A percentile compares a stretch with the other conserved stretches of the same genome.
phyloP scores from a whole-genome alignment of 1,140 invertebrate species.

The Brachionus calyciflorus region DNA sequence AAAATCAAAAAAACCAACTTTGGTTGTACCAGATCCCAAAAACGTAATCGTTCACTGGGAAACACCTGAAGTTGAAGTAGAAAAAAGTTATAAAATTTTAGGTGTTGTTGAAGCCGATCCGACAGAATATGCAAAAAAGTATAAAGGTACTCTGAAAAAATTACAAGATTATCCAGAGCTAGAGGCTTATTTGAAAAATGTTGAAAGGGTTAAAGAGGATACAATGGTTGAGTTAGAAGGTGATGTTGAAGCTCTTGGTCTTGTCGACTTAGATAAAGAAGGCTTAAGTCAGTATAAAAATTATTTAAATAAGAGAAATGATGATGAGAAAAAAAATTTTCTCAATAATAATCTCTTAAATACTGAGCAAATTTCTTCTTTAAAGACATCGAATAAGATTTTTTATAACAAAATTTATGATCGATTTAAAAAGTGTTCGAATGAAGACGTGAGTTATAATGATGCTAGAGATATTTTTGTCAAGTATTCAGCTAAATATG shows the following conservation, averaged over 20 bases:
- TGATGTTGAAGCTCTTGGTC: not conserved
- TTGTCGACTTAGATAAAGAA: slow-evolving; percentile 18
- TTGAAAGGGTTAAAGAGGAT: not conserved
- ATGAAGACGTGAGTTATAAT: not conserved
- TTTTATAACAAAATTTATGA: slow-evolving; percentile 11
- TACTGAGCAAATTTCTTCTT: slow-evolving; percentile 15
- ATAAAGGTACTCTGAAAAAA: not conserved
- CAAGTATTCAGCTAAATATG: not conserved
- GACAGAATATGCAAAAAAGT: slow-evolving; percentile 7
- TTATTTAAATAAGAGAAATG: not conserved
- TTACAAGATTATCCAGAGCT: not conserved
- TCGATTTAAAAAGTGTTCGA: not conserved
- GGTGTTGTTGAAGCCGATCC: slow-evolving; percentile 42
- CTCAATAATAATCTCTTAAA: slow-evolving; percentile 10
- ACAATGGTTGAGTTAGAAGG: not conserved
- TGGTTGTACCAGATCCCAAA: not conserved
- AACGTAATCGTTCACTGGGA: slow-evolving; percentile 46
- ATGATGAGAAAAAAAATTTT: not conserved
- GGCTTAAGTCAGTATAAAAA: slow-evolving; percentile 23
- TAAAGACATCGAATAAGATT: not conserved
- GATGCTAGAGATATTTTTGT: not conserved
- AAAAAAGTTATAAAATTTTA: slow-evolving; percentile 1
- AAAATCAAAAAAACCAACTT: not conserved
- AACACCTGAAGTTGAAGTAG: slow-evolving; percentile 11
- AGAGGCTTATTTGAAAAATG: not conserved